A percentile compares a stretch with the other conserved stretches of the same genome.
These are phyloP conservation scores for Clarias platycephalus DNA, from an alignment of 2,797 vertebrate genomes.

Conservation along the genomic window DNA sequence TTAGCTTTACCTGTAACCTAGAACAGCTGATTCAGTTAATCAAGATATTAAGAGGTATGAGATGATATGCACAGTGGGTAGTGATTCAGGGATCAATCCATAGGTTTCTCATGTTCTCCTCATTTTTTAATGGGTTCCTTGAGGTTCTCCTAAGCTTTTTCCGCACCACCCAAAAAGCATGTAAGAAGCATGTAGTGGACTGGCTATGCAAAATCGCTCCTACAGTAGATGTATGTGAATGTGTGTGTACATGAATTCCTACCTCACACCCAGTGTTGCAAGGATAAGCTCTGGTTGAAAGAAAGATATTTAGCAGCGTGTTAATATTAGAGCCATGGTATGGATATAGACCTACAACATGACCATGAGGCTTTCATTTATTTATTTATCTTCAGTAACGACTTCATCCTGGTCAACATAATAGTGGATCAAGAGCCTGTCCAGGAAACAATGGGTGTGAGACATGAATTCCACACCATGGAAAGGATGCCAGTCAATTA, in stretches of 20 bases:
- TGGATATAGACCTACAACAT: neutral
- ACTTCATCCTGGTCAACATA: neutral
- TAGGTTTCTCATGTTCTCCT: neutral
- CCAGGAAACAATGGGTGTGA: neutral
- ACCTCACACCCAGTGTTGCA: neutral
- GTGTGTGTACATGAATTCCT: neutral
- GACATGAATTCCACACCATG: neutral
- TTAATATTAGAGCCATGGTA: neutral
- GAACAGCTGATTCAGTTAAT: neutral
- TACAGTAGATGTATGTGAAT: neutral
- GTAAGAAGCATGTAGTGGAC: neutral
- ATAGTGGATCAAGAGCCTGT: neutral
- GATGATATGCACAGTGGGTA: neutral
- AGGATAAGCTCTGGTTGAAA: neutral
- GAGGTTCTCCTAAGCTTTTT: neutral
- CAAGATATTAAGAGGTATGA: neutral
- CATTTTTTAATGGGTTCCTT: neutral
- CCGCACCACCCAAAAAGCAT: neutral
- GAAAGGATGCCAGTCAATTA: neutral
- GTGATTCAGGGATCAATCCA: neutral
- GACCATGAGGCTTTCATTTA: neutral
- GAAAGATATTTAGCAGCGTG: neutral
- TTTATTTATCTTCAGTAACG: neutral
- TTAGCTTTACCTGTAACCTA: neutral
- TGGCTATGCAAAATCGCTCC: neutral